phyloP scores from a whole-genome alignment of 1,140 invertebrate species.

The Microvelia longipes region DNA sequence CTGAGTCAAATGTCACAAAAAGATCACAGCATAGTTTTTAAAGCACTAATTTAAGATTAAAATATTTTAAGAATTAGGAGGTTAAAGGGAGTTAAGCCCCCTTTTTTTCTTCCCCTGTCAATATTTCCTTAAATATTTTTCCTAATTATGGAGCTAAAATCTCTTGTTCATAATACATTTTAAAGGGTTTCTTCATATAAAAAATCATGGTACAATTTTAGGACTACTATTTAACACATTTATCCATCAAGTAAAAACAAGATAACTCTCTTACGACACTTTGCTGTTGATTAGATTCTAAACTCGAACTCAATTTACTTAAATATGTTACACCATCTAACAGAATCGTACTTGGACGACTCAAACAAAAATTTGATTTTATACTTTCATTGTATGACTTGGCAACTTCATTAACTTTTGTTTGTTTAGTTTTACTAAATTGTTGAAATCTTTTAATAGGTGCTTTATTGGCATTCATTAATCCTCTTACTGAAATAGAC shows the following conservation, averaged over 20 bases:
- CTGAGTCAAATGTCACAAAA: too few relatives aligned
- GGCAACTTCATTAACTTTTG: background rate
- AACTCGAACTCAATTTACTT: background rate
- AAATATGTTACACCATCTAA: background rate
- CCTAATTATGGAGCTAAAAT: too few relatives aligned
- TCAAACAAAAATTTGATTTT: background rate
- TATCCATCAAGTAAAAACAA: background rate
- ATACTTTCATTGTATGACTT: background rate
- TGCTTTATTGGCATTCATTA: background rate
- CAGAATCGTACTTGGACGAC: background rate
- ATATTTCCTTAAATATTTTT: too few relatives aligned
- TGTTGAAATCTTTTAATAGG: slow-evolving; percentile 9
- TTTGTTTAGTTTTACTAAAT: slow-evolving; percentile 1
- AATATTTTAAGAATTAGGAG: too few relatives aligned
- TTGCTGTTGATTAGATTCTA: background rate
- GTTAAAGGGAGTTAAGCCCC: too few relatives aligned
- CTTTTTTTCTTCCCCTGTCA: too few relatives aligned
- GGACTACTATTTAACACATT: background rate
- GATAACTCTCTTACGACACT: background rate
- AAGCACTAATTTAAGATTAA: too few relatives aligned
- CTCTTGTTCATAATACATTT: too few relatives aligned
- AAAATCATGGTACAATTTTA: too few relatives aligned
- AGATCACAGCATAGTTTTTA: too few relatives aligned
- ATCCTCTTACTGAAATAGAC: background rate
- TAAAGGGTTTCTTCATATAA: too few relatives aligned